Conservation (phyloP, 1,140 invertebrate genomes). For the Diorhabda elongata region DNA sequence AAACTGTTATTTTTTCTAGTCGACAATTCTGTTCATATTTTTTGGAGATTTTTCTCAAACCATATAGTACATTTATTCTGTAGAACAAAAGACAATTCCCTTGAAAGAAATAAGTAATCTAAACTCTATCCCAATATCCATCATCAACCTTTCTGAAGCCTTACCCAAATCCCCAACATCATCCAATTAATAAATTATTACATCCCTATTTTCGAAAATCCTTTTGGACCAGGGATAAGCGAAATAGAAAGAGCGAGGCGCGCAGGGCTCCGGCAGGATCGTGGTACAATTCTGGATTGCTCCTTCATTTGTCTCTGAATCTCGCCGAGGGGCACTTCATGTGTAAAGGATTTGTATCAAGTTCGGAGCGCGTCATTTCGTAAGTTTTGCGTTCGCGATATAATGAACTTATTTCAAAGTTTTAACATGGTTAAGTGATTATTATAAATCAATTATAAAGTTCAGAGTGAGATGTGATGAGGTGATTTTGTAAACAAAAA, state of each 20-base stretch:
- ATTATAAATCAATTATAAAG: background rate
- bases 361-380: background rate
- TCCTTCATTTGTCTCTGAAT: constrained; percentile 10
- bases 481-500: background rate
- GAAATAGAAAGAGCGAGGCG: background rate
- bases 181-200: constrained; percentile 15
- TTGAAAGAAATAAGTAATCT: background rate
- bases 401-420: background rate
- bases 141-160: constrained; percentile 6
- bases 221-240: constrained; percentile 5
- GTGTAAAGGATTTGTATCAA: no score
- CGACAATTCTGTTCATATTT: no score
- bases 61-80: no score
- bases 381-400: background rate
- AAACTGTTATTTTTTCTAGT: no score
- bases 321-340: background rate
- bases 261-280: background rate
- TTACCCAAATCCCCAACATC: constrained; percentile 7
- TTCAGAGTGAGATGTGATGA: background rate
- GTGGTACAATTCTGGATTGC: background rate
- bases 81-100: background rate
- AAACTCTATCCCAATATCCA: constrained; percentile 1
- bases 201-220: constrained; percentile 13
- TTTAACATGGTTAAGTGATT: background rate
- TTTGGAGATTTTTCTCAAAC: no score